Evolutionary conservation across 2,888 invertebrate genomes (phyloP).

Genomic region (Anoplius nigerrimus): DNA sequence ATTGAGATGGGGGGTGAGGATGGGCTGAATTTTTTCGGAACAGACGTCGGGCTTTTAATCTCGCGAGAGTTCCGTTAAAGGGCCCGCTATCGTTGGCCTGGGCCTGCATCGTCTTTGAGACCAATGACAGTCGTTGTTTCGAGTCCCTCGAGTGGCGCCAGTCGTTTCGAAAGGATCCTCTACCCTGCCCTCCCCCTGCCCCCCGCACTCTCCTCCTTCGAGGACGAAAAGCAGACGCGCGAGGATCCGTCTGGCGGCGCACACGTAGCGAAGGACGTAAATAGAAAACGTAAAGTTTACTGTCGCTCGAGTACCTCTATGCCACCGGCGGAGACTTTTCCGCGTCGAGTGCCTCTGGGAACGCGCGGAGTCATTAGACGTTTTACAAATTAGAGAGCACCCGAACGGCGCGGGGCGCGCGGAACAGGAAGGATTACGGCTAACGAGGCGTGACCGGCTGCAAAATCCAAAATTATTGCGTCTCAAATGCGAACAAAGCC

Average conservation of each 20-base stretch:
- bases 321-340: background rate
- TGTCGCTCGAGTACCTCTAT: slow-evolving; percentile 4
- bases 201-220: slow-evolving; percentile 5
- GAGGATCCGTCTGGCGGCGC: slow-evolving; percentile 6
- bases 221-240: slow-evolving; percentile 53
- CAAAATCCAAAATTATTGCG: too few relatives aligned
- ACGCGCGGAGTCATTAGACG: too few relatives aligned
- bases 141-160: slow-evolving; percentile 20
- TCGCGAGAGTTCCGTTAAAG: slow-evolving; percentile 19
- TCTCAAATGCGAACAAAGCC: too few relatives aligned
- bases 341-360: background rate
- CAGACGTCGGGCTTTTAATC: background rate
- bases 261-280: slow-evolving; percentile 24
- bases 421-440: too few relatives aligned
- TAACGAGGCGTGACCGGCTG: too few relatives aligned
- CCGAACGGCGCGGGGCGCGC: background rate
- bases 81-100: slow-evolving; percentile 51
- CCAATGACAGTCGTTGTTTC: slow-evolving; percentile 53
- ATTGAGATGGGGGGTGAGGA: too few relatives aligned
- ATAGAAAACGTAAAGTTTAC: slow-evolving; percentile 32
- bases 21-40: too few relatives aligned
- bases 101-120: slow-evolving; percentile 46
- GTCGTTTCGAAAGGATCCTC: background rate
- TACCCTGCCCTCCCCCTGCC: slow-evolving; percentile 22
- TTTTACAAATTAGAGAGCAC: background rate